A percentile compares a stretch with the other conserved stretches of the same genome.
phyloP scores from a whole-genome alignment of 2,888 invertebrate genomes.

The Lamproptera curius region DNA sequence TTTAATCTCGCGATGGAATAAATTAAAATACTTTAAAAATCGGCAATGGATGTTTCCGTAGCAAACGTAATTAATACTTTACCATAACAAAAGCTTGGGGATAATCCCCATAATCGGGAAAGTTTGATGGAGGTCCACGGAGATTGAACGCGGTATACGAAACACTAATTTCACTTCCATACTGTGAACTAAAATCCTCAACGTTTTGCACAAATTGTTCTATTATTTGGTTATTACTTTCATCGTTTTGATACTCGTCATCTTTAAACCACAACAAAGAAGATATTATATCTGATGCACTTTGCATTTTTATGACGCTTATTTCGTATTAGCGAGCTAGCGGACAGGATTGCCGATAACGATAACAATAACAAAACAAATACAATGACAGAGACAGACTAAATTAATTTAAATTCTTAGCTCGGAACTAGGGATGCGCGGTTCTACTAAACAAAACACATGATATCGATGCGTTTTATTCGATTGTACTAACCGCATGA shows the following conservation, averaged over 20 bases:
- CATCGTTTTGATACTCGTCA: slow-evolving; percentile 44
- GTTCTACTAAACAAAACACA: too few species aligned
- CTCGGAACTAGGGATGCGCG: too few species aligned
- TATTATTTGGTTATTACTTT: slow-evolving; percentile 64
- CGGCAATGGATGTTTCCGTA: too few species aligned
- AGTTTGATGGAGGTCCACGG: slow-evolving; percentile 89
- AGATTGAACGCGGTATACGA: slow-evolving; percentile 93
- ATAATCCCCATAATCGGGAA: slow-evolving; percentile 94
- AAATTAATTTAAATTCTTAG: too few species aligned
- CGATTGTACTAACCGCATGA: too few species aligned
- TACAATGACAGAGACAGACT: background rate
- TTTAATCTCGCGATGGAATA: too few species aligned
- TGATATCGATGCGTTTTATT: too few species aligned
- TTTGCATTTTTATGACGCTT: slow-evolving; percentile 50
- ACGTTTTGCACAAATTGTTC: slow-evolving; percentile 90
- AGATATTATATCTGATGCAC: slow-evolving; percentile 63
- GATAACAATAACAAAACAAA: slow-evolving; percentile 1
- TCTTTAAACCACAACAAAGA: slow-evolving; percentile 64
- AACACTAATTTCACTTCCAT: slow-evolving; percentile 91
- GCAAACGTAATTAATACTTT: slow-evolving; percentile 47
- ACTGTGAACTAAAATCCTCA: slow-evolving; percentile 92
- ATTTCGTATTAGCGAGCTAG: too few species aligned
- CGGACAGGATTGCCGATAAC: background rate
- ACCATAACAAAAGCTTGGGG: slow-evolving; percentile 95
- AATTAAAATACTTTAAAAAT: too few species aligned